These are phyloP conservation scores for Drosophila atroscutellata DNA, from an alignment of 2,888 invertebrate genomes.

Conservation along the genomic window DNA sequence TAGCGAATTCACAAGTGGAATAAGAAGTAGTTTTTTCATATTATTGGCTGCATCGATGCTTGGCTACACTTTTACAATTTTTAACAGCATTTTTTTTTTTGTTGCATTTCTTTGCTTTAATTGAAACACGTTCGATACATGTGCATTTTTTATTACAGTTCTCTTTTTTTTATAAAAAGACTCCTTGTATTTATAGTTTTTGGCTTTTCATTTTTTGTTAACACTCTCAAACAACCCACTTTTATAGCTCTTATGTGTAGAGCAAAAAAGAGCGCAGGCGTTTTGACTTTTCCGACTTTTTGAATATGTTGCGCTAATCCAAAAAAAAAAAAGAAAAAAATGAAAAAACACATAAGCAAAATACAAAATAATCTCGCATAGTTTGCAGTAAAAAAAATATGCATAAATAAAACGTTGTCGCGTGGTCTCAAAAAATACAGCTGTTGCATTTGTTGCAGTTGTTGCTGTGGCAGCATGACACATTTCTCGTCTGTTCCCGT, in stretches of 20 bases:
- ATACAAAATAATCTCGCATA: conserved; percentile 23
- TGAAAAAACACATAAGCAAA: conserved; percentile 17
- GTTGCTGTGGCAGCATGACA: conserved; percentile 50
- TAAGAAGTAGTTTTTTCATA: conserved; percentile 5
- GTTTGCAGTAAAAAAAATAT: conserved; percentile 16
- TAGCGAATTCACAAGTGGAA: conserved; percentile 35
- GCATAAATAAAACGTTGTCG: conserved; percentile 66
- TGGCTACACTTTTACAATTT: conserved; percentile 10
- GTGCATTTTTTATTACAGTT: neutral
- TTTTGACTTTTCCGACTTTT: conserved; percentile 23
- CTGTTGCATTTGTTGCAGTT: conserved; percentile 55
- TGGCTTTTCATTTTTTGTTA: neutral
- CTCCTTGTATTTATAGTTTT: neutral
- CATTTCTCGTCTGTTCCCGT: conserved; percentile 42
- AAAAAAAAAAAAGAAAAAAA: conserved; percentile 23
- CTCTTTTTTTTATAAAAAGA: neutral
- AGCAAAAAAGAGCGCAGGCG: conserved; percentile 50
- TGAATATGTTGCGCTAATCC: conserved; percentile 7
- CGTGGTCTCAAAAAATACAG: conserved; percentile 60
- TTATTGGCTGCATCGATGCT: neutral
- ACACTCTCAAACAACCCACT: conserved; percentile 1
- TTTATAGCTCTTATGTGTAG: conserved; percentile 1
- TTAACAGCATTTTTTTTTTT: neutral
- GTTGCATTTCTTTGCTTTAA: neutral
- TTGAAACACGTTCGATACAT: neutral